Evolutionary conservation across 2,888 invertebrate species (phyloP), one percentile per base, ranked within the genome.

Genomic region (Eupithecia insigniata): DNA sequence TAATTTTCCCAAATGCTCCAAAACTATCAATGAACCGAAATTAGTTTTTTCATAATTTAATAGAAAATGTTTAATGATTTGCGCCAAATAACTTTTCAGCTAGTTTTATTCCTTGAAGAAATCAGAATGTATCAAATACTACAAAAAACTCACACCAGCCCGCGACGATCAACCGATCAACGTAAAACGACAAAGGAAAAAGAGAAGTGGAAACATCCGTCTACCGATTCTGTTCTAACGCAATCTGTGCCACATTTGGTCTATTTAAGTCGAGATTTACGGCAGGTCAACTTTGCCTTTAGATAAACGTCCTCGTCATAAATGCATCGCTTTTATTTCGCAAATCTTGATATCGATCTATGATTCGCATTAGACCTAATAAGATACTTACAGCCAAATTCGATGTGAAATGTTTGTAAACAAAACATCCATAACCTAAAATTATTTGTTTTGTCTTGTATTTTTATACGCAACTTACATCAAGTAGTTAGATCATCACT

Each of bases 211-310:
- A 60, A 30, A 60, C 60, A 30, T 60, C 30, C 60, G 55, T 22
- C 55, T 14, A n/a, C 26, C 0, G 22, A 51, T 55, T 22, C 8
- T 30, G n/a, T 7, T 14, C 55, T 2, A 43, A 1, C 22, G 32
- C 61, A 69, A 51, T 69, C 34, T 72, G 65, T 66, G 62, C 32
- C 65, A 65, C 64, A 18, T 18, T 60, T 66, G 60, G 46, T 61
- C 66, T 66, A 69, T 43, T 64, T 51, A 26, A 28, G 55, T 28
- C 5, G 5, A 62, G 55, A 73, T 67, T 69, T 69, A 73, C 61
- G 69, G 34, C 72, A 69, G 69, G 69, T 72, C 69, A 67, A 67
- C 34, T 39, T 69, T 66, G 66, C 30, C 51, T 60, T 26, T 32
- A 39, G 46, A 51, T 51, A 51, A 43, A 55, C 67, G 28, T 46